A percentile compares a stretch with the other conserved stretches of the same genome.
These are phyloP conservation scores for Clarias macrocephalus DNA, from an alignment of 2,113 vertebrate genomes.

Conservation along the genomic window DNA sequence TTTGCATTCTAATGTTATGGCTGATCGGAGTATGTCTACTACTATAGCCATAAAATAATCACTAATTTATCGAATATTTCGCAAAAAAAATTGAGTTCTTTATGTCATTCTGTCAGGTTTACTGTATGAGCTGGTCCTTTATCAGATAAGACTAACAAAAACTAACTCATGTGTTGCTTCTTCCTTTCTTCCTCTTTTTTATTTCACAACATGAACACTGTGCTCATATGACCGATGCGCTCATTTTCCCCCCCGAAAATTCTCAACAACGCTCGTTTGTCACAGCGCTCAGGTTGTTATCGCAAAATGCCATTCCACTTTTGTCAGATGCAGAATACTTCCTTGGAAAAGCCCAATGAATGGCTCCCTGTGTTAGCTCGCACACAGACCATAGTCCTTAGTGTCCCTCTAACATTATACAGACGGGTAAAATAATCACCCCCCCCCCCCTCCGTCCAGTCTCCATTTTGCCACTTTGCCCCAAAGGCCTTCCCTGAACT, in stretches of 20 bases:
- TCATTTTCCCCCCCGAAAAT: conserved; percentile 38
- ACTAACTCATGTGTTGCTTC: neutral
- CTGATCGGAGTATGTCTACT: neutral
- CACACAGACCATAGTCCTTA: conserved; percentile 37
- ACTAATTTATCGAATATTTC: no score
- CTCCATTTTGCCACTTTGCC: conserved; percentile 11
- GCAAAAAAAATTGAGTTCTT: no score
- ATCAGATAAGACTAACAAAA: neutral
- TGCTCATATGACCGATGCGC: conserved; percentile 45
- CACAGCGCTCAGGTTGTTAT: conserved; percentile 54
- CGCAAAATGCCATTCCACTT: conserved; percentile 51
- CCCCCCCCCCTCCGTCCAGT: neutral
- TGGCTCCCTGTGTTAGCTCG: conserved; percentile 44
- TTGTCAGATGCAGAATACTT: conserved; percentile 42
- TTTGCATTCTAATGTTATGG: no score
- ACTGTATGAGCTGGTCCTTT: neutral
- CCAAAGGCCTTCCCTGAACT: conserved; percentile 45
- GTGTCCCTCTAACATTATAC: conserved; percentile 25
- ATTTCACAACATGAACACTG: neutral
- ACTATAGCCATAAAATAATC: neutral
- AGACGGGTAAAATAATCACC: conserved; percentile 26
- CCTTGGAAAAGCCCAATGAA: conserved; percentile 49
- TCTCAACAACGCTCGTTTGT: conserved; percentile 44
- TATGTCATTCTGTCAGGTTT: no score
- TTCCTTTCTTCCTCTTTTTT: neutral